These are phyloP conservation scores for Gryon sp. DNA, from an alignment of 1,140 invertebrate genomes.

Conservation along the genomic window DNA sequence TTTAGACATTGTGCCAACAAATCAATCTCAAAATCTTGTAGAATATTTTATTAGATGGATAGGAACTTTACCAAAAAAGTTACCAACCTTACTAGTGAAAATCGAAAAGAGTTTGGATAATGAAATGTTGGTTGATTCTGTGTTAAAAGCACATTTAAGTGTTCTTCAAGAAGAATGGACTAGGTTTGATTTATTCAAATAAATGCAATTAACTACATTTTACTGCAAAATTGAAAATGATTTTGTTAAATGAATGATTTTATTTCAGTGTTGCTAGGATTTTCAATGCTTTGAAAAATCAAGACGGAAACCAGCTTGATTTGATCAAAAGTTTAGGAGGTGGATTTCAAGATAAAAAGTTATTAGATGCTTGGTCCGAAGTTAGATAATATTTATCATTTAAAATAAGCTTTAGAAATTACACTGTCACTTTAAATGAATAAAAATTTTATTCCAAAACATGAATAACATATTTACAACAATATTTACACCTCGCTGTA, in stretches of 20 bases:
- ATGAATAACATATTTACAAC: no score
- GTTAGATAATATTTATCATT: conserved; percentile 1
- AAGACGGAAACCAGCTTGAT: conserved; percentile 70
- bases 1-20: conserved; percentile 74
- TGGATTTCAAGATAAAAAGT: conserved; percentile 74
- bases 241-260: conserved; percentile 16
- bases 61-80: conserved; percentile 73
- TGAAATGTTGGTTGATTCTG: conserved; percentile 73
- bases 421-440: conserved; percentile 12
- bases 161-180: conserved; percentile 78
- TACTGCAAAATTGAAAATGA: background rate
- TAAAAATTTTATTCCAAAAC: conserved; percentile 14
- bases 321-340: conserved; percentile 77
- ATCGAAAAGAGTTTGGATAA: conserved; percentile 78
- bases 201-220: no score
- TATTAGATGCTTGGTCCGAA: conserved; percentile 74
- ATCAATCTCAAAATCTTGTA: conserved; percentile 66
- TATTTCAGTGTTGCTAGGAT: conserved; percentile 76
- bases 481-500: background rate
- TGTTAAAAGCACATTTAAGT: conserved; percentile 74
- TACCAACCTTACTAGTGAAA: conserved; percentile 76
- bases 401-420: background rate
- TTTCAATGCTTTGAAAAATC: conserved; percentile 72
- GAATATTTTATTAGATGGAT: conserved; percentile 74
- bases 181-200: no score